These are phyloP conservation scores for Aphelenchoides avenae DNA, from an alignment of 1,140 invertebrate species.

Conservation along the genomic window DNA sequence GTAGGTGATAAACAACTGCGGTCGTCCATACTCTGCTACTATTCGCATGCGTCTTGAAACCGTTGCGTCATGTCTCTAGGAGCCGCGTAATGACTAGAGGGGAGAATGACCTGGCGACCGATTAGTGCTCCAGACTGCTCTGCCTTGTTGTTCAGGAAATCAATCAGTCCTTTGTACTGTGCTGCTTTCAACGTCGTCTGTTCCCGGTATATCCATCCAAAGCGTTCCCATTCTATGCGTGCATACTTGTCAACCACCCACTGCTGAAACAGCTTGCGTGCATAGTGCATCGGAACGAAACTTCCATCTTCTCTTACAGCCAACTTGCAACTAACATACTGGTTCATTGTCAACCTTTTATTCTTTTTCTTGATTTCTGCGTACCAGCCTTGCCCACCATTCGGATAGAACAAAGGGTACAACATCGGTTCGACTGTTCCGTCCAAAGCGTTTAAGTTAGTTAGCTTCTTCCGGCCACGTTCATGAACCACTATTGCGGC, in stretches of 20 bases:
- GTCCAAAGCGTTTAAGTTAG: conserved; percentile 3
- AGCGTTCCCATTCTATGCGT: conserved; percentile 10
- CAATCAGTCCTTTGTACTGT: neutral
- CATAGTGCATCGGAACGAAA: conserved; percentile 8
- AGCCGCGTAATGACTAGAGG: conserved; percentile 2
- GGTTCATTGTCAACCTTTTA: conserved; percentile 7
- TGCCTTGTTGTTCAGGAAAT: conserved; percentile 9
- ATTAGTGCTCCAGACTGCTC: neutral
- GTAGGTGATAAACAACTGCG: conserved; percentile 12
- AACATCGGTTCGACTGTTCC: neutral
- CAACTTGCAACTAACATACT: conserved; percentile 12
- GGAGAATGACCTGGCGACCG: conserved; percentile 1
- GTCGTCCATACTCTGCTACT: conserved; percentile 9
- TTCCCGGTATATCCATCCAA: conserved; percentile 8
- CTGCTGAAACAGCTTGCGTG: conserved; percentile 15
- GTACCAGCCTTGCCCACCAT: conserved; percentile 8
- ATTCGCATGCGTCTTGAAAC: conserved; percentile 15
- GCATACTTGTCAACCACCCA: conserved; percentile 9
- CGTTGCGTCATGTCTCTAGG: conserved; percentile 3
- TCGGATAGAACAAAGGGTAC: conserved; percentile 21
- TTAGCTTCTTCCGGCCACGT: conserved; percentile 1
- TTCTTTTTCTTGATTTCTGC: conserved; percentile 12
- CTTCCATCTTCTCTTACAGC: conserved; percentile 2
- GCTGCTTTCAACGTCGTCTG: conserved; percentile 1
- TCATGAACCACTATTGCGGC: conserved; percentile 2